phyloP scores from a whole-genome alignment of 2,113 vertebrate genomes.

The Callaeas wilsoni region DNA sequence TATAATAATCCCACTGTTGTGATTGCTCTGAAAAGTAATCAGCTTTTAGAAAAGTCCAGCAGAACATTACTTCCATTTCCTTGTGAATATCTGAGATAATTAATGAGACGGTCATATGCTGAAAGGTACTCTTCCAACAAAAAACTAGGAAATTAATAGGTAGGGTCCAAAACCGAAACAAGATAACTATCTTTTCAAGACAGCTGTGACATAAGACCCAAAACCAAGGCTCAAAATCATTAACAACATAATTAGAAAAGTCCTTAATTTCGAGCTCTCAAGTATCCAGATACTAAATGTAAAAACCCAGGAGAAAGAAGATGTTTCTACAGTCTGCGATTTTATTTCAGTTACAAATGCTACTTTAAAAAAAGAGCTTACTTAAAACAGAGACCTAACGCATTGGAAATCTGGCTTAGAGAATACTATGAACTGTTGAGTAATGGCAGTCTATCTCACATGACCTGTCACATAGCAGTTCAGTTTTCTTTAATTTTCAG shows the following conservation, averaged over 20 bases:
- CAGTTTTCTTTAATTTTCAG: background rate
- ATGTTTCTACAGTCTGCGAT: background rate
- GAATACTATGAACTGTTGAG: background rate
- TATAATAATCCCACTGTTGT: background rate
- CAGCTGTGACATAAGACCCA: background rate
- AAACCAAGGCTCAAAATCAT: background rate
- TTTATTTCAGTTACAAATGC: background rate
- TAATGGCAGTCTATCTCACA: background rate
- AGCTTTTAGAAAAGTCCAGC: background rate
- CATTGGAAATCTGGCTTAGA: background rate
- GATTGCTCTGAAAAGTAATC: background rate
- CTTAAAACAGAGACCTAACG: background rate
- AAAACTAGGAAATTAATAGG: background rate
- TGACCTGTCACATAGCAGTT: background rate
- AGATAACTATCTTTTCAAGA: background rate
- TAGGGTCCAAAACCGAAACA: background rate
- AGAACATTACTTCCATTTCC: background rate
- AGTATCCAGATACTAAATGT: background rate
- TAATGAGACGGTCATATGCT: background rate
- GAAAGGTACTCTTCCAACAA: background rate
- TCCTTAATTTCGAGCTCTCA: background rate
- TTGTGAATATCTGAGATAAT: background rate
- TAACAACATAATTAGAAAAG: background rate
- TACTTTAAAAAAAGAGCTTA: background rate
- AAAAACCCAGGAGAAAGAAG: background rate